Base-by-base conservation (phyloP, 1,140 invertebrate genomes). In the Rhopalosiphum maidis region DNA sequence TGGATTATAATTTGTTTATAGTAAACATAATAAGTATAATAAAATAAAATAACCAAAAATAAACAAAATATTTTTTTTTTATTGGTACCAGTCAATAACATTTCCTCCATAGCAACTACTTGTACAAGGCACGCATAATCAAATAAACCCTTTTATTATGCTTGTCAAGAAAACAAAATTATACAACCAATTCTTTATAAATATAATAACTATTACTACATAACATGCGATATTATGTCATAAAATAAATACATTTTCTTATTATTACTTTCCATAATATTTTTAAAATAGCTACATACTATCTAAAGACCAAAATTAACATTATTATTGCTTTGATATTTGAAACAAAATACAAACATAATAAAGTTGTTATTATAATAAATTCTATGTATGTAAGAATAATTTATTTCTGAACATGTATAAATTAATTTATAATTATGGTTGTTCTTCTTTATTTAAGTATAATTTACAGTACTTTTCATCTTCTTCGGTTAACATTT, bases 401-500 rank as follows among this genome's bases (percentile, higher is more conserved):
- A 77, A 77, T 77, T 18, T n/a, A 77, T 77, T 68, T 77, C 11
- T 0, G 11, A 85, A 85, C 2, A 41, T 85, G 2, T 25, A 54
- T 11, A 23, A 55, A 90, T 51, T 41, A 90, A 37, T 37, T 90
- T 55, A 90, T 87, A 55, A 21, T 83, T 93, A 90, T 30, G 94
- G 94, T n/a, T 87, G 25, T 77, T 94, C 93, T 93, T 94, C 77
- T 94, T 95, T 95, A n/a, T 77, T 82, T 18, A 95, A 94, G 55
- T 95, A 95, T n/a, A 93, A 91, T 30, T 94, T 91, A 93, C 94
- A 94, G 93, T 94, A 94, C 15, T 93, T 83, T 90, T 93, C 48
- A 94, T 95, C 94, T 37, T 85, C n/a, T 90, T 94, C 51, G 46
- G 94, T 94, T 82, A 95, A 51, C 30, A 93, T 93, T 93, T 94